phyloP scores from a whole-genome alignment of 2,888 invertebrate genomes.

The Gnatocerus cornutus region DNA sequence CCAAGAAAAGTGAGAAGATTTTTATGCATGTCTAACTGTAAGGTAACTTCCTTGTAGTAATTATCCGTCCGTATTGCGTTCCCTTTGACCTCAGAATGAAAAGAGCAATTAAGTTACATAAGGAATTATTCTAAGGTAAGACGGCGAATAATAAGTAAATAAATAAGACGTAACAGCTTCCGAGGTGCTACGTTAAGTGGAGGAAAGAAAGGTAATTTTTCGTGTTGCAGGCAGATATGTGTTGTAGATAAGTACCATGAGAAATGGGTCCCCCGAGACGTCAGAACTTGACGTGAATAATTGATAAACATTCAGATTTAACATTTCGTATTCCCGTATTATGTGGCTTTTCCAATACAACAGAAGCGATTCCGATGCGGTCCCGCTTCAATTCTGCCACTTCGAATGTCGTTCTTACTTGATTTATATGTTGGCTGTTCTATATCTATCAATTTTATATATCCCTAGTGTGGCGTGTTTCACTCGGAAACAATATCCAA shows the following conservation, averaged over 20 bases:
- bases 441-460: constrained; percentile 64
- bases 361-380: constrained; percentile 55
- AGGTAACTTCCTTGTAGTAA: neutral
- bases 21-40: neutral
- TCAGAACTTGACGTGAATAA: constrained; percentile 66
- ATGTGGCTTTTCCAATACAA: constrained; percentile 62
- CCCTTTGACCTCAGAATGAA: neutral
- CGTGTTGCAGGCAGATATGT: constrained; percentile 61
- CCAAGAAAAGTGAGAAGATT: neutral
- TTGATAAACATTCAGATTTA: constrained; percentile 68
- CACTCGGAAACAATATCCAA: constrained; percentile 46
- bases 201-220: constrained; percentile 55
- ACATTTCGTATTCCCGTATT: constrained; percentile 65
- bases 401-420: constrained; percentile 58
- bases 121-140: neutral
- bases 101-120: neutral
- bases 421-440: constrained; percentile 64
- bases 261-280: constrained; percentile 62
- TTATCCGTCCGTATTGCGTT: neutral
- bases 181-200: constrained; percentile 27
- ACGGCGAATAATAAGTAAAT: constrained; percentile 20
- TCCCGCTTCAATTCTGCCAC: constrained; percentile 55
- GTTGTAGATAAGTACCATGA: constrained; percentile 62
- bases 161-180: constrained; percentile 37
- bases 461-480: constrained; percentile 47